Evolutionary conservation across 2,797 vertebrate species (phyloP).

Genomic region (Neosilurus hyrtlii): DNA sequence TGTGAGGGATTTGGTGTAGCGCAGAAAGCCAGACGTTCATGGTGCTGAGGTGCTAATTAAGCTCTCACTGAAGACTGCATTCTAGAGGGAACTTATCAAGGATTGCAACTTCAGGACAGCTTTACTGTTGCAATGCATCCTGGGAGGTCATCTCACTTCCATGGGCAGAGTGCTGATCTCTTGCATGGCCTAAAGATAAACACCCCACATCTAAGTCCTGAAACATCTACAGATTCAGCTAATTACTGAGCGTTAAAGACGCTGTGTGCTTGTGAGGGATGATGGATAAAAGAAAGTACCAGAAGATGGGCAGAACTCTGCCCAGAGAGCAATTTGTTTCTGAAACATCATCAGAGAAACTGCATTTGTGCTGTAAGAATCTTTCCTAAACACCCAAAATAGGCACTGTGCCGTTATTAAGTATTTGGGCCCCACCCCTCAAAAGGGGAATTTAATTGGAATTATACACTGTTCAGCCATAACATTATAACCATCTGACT

Average conservation of each 20-base stretch:
- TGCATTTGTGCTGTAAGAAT: background rate
- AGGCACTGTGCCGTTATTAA: background rate
- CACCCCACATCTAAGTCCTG: slow-evolving; percentile 27
- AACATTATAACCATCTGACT: no score
- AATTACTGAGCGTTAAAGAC: slow-evolving; percentile 33
- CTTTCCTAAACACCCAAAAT: background rate
- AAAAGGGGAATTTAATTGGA: background rate
- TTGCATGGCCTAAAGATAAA: slow-evolving; percentile 40
- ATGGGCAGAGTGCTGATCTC: slow-evolving; percentile 51
- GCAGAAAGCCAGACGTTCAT: slow-evolving; percentile 72
- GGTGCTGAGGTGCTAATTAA: slow-evolving; percentile 78
- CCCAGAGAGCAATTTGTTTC: background rate
- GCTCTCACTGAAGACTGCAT: slow-evolving; percentile 73
- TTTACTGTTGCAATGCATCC: slow-evolving; percentile 56
- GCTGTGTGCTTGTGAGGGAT: background rate
- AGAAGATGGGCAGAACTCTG: slow-evolving; percentile 13
- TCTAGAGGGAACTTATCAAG: slow-evolving; percentile 55
- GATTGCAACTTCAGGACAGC: slow-evolving; percentile 52
- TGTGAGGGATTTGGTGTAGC: slow-evolving; percentile 80
- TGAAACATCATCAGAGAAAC: background rate
- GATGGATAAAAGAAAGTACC: slow-evolving; percentile 25
- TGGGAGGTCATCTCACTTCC: slow-evolving; percentile 63
- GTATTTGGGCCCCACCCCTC: background rate
- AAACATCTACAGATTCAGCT: slow-evolving; percentile 26
- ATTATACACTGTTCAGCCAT: no score